Base-by-base conservation (phyloP, 2,113 vertebrate genomes). In the Phalacrocorax aristotelis region DNA sequence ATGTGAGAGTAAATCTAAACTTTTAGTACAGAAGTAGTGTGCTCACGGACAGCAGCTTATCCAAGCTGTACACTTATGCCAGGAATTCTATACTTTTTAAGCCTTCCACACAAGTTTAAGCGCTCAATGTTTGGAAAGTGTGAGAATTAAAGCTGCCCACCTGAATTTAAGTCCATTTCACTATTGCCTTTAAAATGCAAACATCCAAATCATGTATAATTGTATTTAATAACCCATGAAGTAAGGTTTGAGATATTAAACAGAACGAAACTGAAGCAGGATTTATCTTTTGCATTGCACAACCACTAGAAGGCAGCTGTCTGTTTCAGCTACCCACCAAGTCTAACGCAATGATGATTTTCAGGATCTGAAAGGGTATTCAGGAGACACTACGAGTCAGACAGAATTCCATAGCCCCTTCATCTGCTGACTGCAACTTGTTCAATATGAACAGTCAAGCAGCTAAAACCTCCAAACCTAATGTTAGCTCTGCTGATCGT, bases 301-400 rank as follows among this genome's bases (percentile, higher is more conserved):
- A 86, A 57, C 85, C 90, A 88, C 75, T 49, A 86, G 66, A 90
- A 92, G 83, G 90, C 75, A 93, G 90, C 32, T 90, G 30, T 23
- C 86, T 27, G 38, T 36, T 86, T 57, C 49, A 69, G 30, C 42
- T 36, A 15, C 65, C 40, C 30, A 17, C 0, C 4, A 42, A 52
- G 8, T 14, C 44, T 61, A 38, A 77, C 2, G 13, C 2, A 10
- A 55, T 18, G 8, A 38, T 44, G 23, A 65, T 72, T 88, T 80
- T 86, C 74, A 76, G 49, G 49, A 52, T 74, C 30, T 11, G 17
- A 60, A 64, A 65, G 26, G 23, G 26, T 88, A 69, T 34, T 69
- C 49, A 40, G 71, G 34, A 79, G 29, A 84, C 66, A n/a, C 26
- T 1, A 46, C 2, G 4, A 16, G 9, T 65, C 40, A 71, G 17